These are phyloP conservation scores for Bettongia penicillata DNA, from an alignment of 2,113 vertebrate species.

Conservation along the genomic window DNA sequence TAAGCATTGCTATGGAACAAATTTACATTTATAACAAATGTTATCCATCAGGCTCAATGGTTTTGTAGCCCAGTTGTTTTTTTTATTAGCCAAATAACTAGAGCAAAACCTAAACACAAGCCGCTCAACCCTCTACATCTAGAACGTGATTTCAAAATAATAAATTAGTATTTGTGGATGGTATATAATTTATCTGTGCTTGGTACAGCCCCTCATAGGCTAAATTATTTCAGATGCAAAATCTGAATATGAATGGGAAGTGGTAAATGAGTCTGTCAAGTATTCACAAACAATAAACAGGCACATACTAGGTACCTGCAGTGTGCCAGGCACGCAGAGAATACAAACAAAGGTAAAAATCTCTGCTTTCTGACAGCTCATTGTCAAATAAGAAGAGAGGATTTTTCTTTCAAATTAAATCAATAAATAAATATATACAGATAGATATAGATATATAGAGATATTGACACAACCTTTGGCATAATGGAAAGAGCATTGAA, in stretches of 20 bases:
- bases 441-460: no score
- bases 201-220: constrained; percentile 17
- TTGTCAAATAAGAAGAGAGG: neutral
- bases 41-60: neutral
- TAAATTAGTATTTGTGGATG: neutral
- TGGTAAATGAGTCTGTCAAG: constrained; percentile 6
- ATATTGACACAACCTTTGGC: neutral
- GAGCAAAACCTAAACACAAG: neutral
- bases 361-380: neutral
- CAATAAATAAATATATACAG: neutral
- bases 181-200: constrained; percentile 8
- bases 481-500: neutral
- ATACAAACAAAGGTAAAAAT: neutral
- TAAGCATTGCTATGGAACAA: constrained; percentile 18
- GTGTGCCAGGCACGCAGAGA: no score
- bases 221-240: constrained; percentile 9
- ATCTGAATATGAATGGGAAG: constrained; percentile 19
- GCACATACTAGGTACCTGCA: no score
- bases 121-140: neutral
- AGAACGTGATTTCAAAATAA: neutral
- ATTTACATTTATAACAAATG: constrained; percentile 43
- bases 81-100: no score
- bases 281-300: neutral
- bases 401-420: constrained; percentile 19
- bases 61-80: constrained; percentile 18